A percentile compares a stretch with the other conserved stretches of the same genome.
phyloP scores from a whole-genome alignment of 2,888 invertebrate species.

The Euspilapteryx auroguttella region DNA sequence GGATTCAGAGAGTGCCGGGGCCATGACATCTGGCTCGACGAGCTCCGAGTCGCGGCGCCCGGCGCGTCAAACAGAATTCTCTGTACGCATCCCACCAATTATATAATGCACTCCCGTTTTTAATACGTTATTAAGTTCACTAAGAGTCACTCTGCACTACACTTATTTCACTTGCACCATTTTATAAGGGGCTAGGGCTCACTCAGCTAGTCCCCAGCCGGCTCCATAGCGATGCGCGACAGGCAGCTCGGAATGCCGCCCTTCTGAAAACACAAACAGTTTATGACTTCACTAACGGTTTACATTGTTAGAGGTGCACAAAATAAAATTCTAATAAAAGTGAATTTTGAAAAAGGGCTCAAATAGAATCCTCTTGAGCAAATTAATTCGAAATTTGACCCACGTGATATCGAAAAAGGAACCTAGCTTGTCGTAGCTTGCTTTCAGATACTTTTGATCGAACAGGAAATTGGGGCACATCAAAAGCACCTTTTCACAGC shows the following conservation, averaged over 20 bases:
- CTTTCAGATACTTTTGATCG: too few species aligned
- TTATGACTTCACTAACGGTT: too few species aligned
- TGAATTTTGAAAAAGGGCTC: too few species aligned
- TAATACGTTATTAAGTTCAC: constrained; percentile 19
- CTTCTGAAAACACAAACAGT: constrained; percentile 44
- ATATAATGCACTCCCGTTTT: constrained; percentile 27
- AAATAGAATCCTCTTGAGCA: too few species aligned
- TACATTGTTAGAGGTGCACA: too few species aligned
- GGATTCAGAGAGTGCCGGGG: constrained; percentile 87
- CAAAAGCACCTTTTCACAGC: constrained; percentile 12
- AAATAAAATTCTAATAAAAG: too few species aligned
- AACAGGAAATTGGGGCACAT: constrained; percentile 55
- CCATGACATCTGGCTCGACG: too few species aligned
- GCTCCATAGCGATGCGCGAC: constrained; percentile 27
- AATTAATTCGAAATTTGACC: constrained; percentile 47
- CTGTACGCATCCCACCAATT: constrained; percentile 34
- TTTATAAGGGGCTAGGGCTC: too few species aligned
- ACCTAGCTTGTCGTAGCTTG: background rate
- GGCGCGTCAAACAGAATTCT: constrained; percentile 39
- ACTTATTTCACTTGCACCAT: constrained; percentile 11
- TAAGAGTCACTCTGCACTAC: constrained; percentile 26
- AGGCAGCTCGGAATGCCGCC: constrained; percentile 24
- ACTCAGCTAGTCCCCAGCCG: constrained; percentile 31
- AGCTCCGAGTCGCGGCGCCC: constrained; percentile 43
- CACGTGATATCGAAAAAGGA: constrained; percentile 52